A percentile compares a stretch with the other conserved stretches of the same genome.
Evolutionary conservation across 2,113 vertebrate genomes (phyloP).

Genomic region (Propithecus coquereli): DNA sequence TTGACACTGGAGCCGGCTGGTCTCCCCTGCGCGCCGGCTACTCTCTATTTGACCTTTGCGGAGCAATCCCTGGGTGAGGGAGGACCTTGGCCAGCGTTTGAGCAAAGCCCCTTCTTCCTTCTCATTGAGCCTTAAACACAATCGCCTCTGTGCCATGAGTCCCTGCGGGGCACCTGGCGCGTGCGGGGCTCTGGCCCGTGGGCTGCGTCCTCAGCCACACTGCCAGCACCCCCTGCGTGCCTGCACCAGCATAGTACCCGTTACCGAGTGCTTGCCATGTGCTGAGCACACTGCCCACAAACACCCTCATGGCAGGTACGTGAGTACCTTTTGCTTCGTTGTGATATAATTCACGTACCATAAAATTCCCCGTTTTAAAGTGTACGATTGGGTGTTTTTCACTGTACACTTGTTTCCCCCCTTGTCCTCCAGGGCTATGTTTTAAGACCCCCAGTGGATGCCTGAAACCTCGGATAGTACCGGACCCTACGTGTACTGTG

Average conservation of each 20-base stretch:
- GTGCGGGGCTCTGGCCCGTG: too few species aligned
- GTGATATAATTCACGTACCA: too few species aligned
- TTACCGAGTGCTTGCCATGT: not conserved
- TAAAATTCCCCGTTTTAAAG: too few species aligned
- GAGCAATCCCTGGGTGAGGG: too few species aligned
- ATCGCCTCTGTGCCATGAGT: not conserved
- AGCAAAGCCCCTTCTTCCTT: not conserved
- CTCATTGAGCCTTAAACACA: not conserved
- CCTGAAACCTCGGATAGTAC: too few species aligned
- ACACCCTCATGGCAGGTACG: not conserved
- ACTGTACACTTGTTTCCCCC: not conserved
- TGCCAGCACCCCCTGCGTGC: not conserved
- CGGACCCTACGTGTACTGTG: too few species aligned
- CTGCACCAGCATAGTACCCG: too few species aligned
- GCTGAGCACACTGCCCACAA: not conserved
- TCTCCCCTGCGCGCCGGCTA: not conserved
- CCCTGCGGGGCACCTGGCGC: not conserved
- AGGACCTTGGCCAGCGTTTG: not conserved
- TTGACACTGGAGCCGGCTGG: fast-evolving
- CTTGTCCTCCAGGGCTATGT: too few species aligned
- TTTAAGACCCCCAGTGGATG: too few species aligned
- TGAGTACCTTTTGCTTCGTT: too few species aligned
- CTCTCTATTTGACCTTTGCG: not conserved
- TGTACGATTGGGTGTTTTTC: not conserved
- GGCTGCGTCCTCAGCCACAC: too few species aligned